Base-by-base conservation (phyloP, 2,797 vertebrate genomes). In the Lates japonicus region DNA sequence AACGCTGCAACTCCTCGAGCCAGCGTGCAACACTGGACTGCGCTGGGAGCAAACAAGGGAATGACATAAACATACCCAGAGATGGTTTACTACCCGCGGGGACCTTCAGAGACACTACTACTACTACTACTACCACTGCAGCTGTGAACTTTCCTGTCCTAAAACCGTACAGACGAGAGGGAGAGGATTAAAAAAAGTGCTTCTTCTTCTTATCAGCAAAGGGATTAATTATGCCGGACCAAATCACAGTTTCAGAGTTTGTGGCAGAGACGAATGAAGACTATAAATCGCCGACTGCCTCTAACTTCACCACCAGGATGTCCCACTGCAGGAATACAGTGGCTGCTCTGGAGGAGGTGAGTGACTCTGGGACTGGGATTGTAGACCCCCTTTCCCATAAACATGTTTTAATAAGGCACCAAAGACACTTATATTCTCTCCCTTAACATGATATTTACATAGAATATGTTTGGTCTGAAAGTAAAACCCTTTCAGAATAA, bases 221-320 rank as follows among this genome's bases (percentile, higher is more conserved):
- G 31, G 84, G 83, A 87, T 84, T 87, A 87, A 91, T 64, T 74
- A 98, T 99, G 98, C 98, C 98, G 94, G 98, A 98, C 95, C 97
- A 97, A 95, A 99, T 99, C 91, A 97, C 97, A 80, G 97, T 99
- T 91, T 96, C 97, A 88, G 98, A 99, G 96, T 99, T 99, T 95
- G 98, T 99, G 93, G 93, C 96, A 78, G 98, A 99, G 96, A 99
- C 98, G 42, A 98, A 98, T 94, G 98, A 98, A 95, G 98, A 99
- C 95, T 99, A 99, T 91, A 99, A 98, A 94, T 96, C 98, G 22
- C 98, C 98, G 77, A 98, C 98, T 67, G 97, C 98, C 85, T 99
- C 98, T 64, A 98, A 97, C 96, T 99, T 99, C 96, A 98, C 98
- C 94, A 99, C 97, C 88, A 95, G 97, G 93, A 98, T 99, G 96